Conservation (phyloP, 2,888 invertebrate species). For the Neoitamus cyanurus region DNA sequence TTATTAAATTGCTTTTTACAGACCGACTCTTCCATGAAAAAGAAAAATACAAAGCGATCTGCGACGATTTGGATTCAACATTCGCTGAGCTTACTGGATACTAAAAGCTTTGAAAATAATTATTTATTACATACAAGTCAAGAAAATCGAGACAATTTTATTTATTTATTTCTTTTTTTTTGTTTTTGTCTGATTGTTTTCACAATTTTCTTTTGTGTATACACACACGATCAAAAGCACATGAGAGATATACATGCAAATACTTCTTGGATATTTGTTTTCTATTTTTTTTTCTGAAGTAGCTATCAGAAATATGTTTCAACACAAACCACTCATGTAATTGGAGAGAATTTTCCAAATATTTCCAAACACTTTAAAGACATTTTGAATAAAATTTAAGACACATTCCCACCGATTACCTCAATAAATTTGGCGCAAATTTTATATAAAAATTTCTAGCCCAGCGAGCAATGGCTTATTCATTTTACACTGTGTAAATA, state of each 20-base stretch:
- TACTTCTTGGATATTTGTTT: background rate
- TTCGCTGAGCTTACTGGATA: constrained; percentile 97
- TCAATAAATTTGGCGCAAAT: background rate
- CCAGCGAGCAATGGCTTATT: background rate
- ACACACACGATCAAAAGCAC: background rate
- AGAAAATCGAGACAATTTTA: constrained; percentile 8
- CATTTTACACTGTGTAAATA: background rate
- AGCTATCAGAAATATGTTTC: background rate
- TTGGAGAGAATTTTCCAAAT: background rate
- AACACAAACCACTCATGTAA: background rate
- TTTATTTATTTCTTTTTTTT: no score
- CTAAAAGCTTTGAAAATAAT: constrained; percentile 69
- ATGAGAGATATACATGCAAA: background rate
- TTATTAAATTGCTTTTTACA: constrained; percentile 69
- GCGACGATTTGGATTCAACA: constrained; percentile 96
- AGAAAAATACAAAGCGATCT: constrained; percentile 95
- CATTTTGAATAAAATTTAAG: background rate
- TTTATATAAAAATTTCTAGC: background rate
- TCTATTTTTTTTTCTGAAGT: background rate
- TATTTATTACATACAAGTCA: constrained; percentile 36
- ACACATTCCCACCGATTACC: background rate
- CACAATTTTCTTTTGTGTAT: constrained; percentile 6
- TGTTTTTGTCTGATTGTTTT: constrained; percentile 19
- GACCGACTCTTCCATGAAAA: constrained; percentile 84
- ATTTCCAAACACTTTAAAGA: background rate